These are phyloP conservation scores for Myotis planiceps DNA, from an alignment of 2,797 vertebrate species.

Conservation along the genomic window DNA sequence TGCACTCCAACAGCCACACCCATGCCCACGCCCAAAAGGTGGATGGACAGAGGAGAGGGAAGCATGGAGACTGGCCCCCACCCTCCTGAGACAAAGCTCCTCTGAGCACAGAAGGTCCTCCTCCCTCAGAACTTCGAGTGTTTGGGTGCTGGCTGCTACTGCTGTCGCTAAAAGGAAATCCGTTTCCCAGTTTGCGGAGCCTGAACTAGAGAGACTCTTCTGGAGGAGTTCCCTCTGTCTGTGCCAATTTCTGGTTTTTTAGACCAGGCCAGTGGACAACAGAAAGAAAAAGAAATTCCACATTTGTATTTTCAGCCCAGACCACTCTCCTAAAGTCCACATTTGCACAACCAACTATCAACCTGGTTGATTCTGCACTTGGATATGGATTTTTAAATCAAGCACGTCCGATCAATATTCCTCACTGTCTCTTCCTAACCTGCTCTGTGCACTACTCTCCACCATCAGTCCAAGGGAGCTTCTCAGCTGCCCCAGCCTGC, in stretches of 20 bases:
- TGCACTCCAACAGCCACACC: background rate
- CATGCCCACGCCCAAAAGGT: background rate
- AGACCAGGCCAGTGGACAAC: background rate
- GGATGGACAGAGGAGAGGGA: background rate
- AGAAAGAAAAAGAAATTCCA: background rate
- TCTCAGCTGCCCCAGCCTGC: background rate
- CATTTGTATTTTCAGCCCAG: background rate
- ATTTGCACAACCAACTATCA: background rate
- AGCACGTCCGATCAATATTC: background rate
- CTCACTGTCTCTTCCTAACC: background rate
- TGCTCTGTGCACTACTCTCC: background rate
- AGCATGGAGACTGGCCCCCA: background rate
- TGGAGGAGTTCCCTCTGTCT: background rate
- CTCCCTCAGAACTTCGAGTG: background rate
- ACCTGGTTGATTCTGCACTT: background rate
- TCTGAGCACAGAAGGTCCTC: background rate
- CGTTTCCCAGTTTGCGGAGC: background rate
- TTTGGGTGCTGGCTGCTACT: background rate
- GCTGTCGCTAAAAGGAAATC: background rate
- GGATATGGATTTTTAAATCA: background rate
- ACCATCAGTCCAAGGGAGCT: background rate
- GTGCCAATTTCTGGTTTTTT: background rate
- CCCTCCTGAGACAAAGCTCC: background rate
- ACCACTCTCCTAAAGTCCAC: background rate
- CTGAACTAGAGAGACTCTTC: background rate